phyloP scores from a whole-genome alignment of 2,113 vertebrate species.

The Bostrychus sinensis region DNA sequence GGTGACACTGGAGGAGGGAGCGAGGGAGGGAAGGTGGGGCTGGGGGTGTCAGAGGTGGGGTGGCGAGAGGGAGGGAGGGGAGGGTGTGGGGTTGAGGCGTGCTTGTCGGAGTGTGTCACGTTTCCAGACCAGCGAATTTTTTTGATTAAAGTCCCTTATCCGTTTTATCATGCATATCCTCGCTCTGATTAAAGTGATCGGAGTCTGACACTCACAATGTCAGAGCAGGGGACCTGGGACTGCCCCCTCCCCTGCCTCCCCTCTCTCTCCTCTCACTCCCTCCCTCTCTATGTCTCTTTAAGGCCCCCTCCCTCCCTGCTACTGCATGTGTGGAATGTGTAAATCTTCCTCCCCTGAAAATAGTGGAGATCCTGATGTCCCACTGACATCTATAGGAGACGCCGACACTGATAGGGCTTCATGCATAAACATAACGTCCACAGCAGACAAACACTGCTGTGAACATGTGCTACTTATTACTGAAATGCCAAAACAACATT shows the following conservation, averaged over 20 bases:
- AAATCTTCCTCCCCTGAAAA: slow-evolving; percentile 70
- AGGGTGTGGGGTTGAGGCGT: slow-evolving; percentile 75
- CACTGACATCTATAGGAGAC: slow-evolving; percentile 45
- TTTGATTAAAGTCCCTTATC: slow-evolving; percentile 99
- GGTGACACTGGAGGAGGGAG: slow-evolving; percentile 77
- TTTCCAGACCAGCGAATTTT: slow-evolving; percentile 99
- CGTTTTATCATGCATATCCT: slow-evolving; percentile 99
- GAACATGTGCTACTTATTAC: not conserved
- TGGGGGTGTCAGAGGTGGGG: slow-evolving; percentile 12
- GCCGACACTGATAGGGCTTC: slow-evolving; percentile 5
- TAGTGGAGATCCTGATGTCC: slow-evolving; percentile 46
- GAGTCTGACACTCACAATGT: slow-evolving; percentile 99
- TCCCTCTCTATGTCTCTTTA: slow-evolving; percentile 31
- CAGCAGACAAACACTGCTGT: slow-evolving; percentile 6
- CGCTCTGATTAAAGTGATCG: slow-evolving; percentile 99
- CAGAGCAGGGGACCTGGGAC: slow-evolving; percentile 88
- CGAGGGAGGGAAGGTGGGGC: slow-evolving; percentile 27
- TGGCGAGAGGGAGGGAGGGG: not conserved
- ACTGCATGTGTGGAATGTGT: slow-evolving; percentile 91
- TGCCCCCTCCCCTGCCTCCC: slow-evolving; percentile 32
- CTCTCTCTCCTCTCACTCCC: not conserved
- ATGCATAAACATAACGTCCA: slow-evolving; percentile 6
- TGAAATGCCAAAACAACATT: not conserved
- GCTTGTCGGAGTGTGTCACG: slow-evolving; percentile 96
- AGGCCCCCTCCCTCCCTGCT: not conserved